Percentiles rank a stretch among this genome's conserved stretches.
phyloP scores from a whole-genome alignment of 2,797 vertebrate species.

The Halcyon chelicuti region DNA sequence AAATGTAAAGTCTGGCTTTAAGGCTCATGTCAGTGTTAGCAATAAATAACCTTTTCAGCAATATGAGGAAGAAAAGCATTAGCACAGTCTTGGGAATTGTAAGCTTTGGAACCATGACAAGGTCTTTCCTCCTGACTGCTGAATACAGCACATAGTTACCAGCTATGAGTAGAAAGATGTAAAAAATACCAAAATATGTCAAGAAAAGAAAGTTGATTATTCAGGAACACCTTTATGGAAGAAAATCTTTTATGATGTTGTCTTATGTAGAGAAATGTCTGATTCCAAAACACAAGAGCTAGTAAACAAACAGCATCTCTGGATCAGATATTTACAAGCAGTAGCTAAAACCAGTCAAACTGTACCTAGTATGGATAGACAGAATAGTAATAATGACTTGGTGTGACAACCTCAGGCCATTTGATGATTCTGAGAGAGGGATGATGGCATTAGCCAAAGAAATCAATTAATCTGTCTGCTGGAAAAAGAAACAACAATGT shows the following conservation, averaged over 20 bases:
- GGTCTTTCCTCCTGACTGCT: background rate
- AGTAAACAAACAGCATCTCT: background rate
- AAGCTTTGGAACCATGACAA: background rate
- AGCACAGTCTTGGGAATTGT: background rate
- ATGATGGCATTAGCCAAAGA: background rate
- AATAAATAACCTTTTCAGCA: constrained; percentile 14
- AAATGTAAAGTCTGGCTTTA: background rate
- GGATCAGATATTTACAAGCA: background rate
- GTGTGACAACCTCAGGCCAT: background rate
- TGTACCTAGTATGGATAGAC: background rate
- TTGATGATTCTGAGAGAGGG: background rate
- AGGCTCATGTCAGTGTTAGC: background rate
- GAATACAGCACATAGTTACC: background rate
- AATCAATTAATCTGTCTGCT: background rate
- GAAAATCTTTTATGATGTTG: background rate
- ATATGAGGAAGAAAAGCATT: background rate
- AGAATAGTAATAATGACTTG: background rate
- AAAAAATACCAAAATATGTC: background rate
- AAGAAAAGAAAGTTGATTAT: background rate
- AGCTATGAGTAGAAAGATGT: background rate
- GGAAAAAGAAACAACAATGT: background rate
- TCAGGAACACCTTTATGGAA: background rate
- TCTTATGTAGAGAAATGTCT: background rate
- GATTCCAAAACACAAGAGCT: background rate
- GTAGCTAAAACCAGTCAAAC: background rate